Conservation (phyloP, 2,888 invertebrate genomes). For the Watsonalla cultraria region DNA sequence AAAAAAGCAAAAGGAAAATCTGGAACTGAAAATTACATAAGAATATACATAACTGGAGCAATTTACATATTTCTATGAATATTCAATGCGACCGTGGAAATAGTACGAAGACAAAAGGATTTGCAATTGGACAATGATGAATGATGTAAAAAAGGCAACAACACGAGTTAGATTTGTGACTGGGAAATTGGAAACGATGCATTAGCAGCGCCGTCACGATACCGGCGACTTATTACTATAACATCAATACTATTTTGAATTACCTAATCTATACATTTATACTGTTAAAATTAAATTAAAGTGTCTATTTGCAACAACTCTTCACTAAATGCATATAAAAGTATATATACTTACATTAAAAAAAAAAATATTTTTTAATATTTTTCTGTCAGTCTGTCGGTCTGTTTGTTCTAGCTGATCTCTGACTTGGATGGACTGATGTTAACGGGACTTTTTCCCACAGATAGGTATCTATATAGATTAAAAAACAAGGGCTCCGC, state of each 20-base stretch:
- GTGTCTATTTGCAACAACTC: too few species aligned
- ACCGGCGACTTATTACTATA: slow-evolving; percentile 55
- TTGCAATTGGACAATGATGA: slow-evolving; percentile 67
- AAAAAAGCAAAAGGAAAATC: background rate
- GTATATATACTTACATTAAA: too few species aligned
- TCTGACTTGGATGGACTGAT: too few species aligned
- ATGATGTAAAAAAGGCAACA: slow-evolving; percentile 63
- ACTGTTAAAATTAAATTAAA: too few species aligned
- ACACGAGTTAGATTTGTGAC: slow-evolving; percentile 29
- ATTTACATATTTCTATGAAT: slow-evolving; percentile 41
- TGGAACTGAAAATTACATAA: slow-evolving; percentile 11
- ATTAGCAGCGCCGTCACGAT: slow-evolving; percentile 59
- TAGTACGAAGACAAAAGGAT: slow-evolving; percentile 48
- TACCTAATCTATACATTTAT: slow-evolving; percentile 10
- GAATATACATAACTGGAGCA: slow-evolving; percentile 31
- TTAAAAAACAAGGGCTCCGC: too few species aligned
- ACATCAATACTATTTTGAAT: slow-evolving; percentile 24
- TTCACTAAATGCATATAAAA: too few species aligned
- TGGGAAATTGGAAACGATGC: slow-evolving; percentile 72
- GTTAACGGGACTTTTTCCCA: too few species aligned
- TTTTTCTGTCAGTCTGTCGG: too few species aligned
- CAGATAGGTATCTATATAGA: too few species aligned
- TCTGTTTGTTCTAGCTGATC: too few species aligned
- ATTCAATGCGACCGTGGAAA: slow-evolving; percentile 34
- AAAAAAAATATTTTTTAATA: too few species aligned